Percentiles rank a stretch among this genome's conserved stretches.
phyloP scores from a whole-genome alignment of 2,888 invertebrate species.

The Linnaemya vulpina region DNA sequence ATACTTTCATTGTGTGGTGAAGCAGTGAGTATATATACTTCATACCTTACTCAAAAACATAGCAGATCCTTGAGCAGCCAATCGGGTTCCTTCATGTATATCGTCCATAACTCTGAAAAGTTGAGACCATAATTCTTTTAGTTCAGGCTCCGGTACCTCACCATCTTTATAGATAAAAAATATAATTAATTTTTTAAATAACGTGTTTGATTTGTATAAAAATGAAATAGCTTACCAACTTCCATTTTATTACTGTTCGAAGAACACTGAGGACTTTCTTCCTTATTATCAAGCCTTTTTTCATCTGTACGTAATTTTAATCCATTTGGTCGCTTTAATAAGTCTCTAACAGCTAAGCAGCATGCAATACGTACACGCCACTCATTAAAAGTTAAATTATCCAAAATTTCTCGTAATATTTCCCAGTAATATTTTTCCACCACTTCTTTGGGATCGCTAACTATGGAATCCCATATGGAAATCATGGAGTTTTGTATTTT shows the following conservation, averaged over 20 bases:
- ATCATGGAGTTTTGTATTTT: slow-evolving; percentile 96
- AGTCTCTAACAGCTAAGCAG: slow-evolving; percentile 93
- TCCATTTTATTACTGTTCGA: slow-evolving; percentile 73
- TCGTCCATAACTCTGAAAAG: slow-evolving; percentile 97
- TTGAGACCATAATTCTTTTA: slow-evolving; percentile 87
- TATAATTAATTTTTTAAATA: neutral
- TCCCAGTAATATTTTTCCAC: slow-evolving; percentile 85
- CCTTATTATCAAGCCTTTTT: slow-evolving; percentile 40
- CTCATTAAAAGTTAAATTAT: slow-evolving; percentile 91
- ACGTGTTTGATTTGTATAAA: too few species aligned
- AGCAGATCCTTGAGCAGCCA: slow-evolving; percentile 89
- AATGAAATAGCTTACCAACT: slow-evolving; percentile 73
- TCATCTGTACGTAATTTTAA: slow-evolving; percentile 80
- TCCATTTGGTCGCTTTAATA: slow-evolving; percentile 87
- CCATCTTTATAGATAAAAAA: slow-evolving; percentile 69
- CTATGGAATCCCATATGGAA: slow-evolving; percentile 96
- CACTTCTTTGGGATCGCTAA: slow-evolving; percentile 92
- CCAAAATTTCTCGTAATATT: slow-evolving; percentile 88
- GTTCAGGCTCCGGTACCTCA: slow-evolving; percentile 82
- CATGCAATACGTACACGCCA: slow-evolving; percentile 96
- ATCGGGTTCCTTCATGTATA: slow-evolving; percentile 93
- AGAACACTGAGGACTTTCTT: slow-evolving; percentile 37
- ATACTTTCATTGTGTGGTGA: too few species aligned
- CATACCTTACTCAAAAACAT: slow-evolving; percentile 90
- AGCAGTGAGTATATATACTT: too few species aligned